Evolutionary conservation across 2,888 invertebrate species (phyloP).

Genomic region (Polietes domitor): DNA sequence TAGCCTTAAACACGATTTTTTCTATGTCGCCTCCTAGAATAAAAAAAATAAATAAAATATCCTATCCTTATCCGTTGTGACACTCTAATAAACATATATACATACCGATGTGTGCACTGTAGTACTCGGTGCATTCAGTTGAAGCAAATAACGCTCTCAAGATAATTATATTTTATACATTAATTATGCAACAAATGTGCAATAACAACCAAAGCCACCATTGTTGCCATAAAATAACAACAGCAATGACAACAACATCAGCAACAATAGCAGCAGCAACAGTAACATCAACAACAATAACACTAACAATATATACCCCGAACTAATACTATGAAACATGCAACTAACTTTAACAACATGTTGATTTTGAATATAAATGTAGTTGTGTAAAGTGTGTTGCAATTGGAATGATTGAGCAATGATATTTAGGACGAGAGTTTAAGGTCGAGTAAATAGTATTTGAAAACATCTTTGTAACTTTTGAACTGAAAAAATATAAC

Average conservation of each 20-base stretch:
- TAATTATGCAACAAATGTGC: constrained; percentile 58
- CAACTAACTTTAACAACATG: constrained; percentile 43
- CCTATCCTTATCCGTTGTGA: too few relatives aligned
- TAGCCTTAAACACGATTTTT: too few relatives aligned
- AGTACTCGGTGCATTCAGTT: too few relatives aligned
- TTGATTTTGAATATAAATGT: constrained; percentile 32
- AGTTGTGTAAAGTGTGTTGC: background rate
- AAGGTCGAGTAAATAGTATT: too few relatives aligned
- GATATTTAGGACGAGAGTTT: too few relatives aligned
- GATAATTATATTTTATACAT: constrained; percentile 60
- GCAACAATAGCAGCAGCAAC: constrained; percentile 29
- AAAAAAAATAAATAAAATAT: too few relatives aligned
- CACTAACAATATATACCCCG: constrained; percentile 5
- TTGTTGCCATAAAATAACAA: background rate
- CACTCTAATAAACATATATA: too few relatives aligned
- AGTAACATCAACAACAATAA: background rate
- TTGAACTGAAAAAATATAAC: too few relatives aligned
- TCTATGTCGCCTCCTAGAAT: too few relatives aligned
- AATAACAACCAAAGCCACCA: constrained; percentile 33
- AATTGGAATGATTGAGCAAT: background rate
- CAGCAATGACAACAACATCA: constrained; percentile 27
- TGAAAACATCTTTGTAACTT: too few relatives aligned
- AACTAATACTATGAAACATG: background rate
- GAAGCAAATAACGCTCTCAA: constrained; percentile 51
- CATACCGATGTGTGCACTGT: too few relatives aligned